Evolutionary conservation across 2,797 vertebrate genomes (phyloP).

Genomic region (Thunnus albacares): DNA sequence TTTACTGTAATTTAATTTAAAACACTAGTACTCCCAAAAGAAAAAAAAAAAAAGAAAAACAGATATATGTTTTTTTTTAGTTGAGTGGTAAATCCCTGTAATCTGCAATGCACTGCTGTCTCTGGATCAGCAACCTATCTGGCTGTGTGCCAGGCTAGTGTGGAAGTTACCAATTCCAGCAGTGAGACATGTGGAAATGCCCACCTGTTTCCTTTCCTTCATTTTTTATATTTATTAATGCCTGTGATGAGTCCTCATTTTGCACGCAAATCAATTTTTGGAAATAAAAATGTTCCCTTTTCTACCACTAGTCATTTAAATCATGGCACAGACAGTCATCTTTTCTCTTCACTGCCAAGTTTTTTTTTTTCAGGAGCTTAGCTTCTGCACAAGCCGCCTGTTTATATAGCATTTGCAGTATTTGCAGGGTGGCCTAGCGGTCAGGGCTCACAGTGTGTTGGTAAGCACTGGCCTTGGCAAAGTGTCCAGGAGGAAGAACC

Average conservation of each 20-base stretch:
- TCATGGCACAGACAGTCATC: constrained; percentile 30
- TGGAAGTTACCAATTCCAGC: constrained; percentile 50
- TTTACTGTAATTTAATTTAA: constrained; percentile 21
- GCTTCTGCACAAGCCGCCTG: constrained; percentile 23
- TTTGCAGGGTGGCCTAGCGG: constrained; percentile 40
- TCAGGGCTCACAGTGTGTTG: constrained; percentile 12
- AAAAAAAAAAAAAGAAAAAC: constrained; percentile 4
- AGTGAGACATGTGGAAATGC: constrained; percentile 63
- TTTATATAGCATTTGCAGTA: constrained; percentile 21
- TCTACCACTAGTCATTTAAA: constrained; percentile 43
- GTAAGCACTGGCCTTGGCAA: not conserved
- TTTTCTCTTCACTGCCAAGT: constrained; percentile 28
- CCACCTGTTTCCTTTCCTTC: constrained; percentile 77
- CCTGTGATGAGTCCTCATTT: constrained; percentile 64
- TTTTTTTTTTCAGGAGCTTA: constrained; percentile 28
- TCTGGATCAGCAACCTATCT: constrained; percentile 39
- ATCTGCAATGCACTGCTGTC: constrained; percentile 25
- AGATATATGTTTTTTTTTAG: constrained; percentile 5
- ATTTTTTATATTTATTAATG: constrained; percentile 67
- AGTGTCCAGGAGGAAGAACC: constrained; percentile 25
- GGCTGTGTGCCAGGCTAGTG: constrained; percentile 51
- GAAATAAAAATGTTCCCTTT: constrained; percentile 45
- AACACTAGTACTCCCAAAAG: not conserved
- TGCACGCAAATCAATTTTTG: constrained; percentile 57
- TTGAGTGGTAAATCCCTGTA: constrained; percentile 10